Evolutionary conservation across 1,140 invertebrate genomes (phyloP).

Genomic region (Limonius californicus): DNA sequence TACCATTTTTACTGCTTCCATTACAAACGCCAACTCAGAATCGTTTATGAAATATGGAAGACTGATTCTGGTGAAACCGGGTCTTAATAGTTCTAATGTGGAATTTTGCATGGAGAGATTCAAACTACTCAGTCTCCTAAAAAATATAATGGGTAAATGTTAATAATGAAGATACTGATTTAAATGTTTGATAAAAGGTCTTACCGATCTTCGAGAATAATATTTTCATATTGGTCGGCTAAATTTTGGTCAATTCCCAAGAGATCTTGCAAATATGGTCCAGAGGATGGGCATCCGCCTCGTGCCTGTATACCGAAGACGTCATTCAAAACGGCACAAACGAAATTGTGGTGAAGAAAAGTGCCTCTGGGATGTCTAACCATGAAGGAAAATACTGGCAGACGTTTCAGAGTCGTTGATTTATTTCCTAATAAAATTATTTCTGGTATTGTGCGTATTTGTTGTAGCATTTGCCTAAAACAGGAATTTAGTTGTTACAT

Average conservation of each 20-base stretch:
- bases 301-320: constrained; percentile 88
- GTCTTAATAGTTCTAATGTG: constrained; percentile 70
- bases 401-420: constrained; percentile 57
- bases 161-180: neutral
- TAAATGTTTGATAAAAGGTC: constrained; percentile 26
- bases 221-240: constrained; percentile 70
- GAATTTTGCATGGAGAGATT: constrained; percentile 62
- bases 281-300: constrained; percentile 80
- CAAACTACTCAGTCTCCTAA: constrained; percentile 55
- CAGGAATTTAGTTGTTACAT: neutral
- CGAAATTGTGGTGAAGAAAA: constrained; percentile 88
- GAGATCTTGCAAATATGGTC: constrained; percentile 78
- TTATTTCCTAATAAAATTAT: constrained; percentile 75
- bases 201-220: constrained; percentile 72
- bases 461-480: constrained; percentile 67
- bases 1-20: constrained; percentile 83
- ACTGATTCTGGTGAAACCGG: constrained; percentile 82
- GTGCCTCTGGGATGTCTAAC: constrained; percentile 74
- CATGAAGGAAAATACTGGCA: constrained; percentile 85
- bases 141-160: constrained; percentile 35
- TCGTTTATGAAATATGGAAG: constrained; percentile 83
- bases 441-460: constrained; percentile 71
- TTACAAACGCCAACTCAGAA: constrained; percentile 72
- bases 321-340: constrained; percentile 84
- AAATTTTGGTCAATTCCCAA: constrained; percentile 77